phyloP scores from a whole-genome alignment of 2,797 vertebrate genomes.

The Hydrolagus colliei region DNA sequence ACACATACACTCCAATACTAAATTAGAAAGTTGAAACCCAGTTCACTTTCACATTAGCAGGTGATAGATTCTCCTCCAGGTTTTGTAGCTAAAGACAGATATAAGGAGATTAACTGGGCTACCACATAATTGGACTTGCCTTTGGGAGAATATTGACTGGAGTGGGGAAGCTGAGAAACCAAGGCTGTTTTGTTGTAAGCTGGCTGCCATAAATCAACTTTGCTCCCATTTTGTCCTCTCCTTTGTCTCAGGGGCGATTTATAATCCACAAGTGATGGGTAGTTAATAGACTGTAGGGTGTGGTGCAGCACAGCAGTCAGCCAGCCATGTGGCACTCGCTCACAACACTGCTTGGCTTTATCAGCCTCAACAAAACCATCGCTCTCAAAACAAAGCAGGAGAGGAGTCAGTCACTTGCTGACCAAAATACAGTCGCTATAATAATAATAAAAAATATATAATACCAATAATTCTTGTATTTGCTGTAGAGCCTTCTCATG shows the following conservation, averaged over 20 bases:
- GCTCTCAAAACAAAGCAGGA: no score
- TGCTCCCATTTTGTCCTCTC: neutral
- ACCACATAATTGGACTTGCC: slow-evolving; percentile 11
- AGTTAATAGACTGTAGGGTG: neutral
- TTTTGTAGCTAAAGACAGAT: neutral
- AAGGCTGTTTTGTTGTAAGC: neutral
- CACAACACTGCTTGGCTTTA: neutral
- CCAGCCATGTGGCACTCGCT: neutral
- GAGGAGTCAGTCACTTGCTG: no score
- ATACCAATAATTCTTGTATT: no score
- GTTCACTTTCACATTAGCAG: neutral
- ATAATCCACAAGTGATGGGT: neutral
- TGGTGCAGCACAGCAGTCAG: neutral
- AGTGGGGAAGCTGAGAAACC: neutral
- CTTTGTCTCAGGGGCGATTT: neutral
- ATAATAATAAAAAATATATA: no score
- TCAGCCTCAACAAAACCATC: no score
- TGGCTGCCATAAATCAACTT: neutral
- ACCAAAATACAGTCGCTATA: no score
- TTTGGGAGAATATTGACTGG: slow-evolving; percentile 14
- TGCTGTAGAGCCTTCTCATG: no score
- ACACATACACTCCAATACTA: no score
- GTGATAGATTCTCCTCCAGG: neutral
- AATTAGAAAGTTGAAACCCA: no score
- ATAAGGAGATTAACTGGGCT: neutral